Percentiles rank a stretch among this genome's conserved stretches.
These are phyloP conservation scores for Tachypleus tridentatus DNA, from an alignment of 1,140 invertebrate species.

Conservation along the genomic window DNA sequence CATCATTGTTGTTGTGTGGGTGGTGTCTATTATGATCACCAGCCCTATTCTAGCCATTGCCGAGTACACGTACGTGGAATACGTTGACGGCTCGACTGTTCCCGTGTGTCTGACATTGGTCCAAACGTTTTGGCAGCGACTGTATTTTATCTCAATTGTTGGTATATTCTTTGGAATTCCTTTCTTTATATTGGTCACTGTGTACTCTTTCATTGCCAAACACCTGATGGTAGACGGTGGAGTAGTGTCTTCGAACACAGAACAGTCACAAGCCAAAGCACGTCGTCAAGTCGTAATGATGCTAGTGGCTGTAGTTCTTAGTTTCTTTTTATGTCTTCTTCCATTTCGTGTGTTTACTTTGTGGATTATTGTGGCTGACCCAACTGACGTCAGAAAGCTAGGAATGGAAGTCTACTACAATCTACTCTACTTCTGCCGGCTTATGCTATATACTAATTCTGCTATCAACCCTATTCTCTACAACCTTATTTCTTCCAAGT, in stretches of 20 bases:
- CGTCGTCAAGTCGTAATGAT: conserved; percentile 57
- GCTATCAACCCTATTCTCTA: conserved; percentile 83
- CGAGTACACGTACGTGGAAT: conserved; percentile 51
- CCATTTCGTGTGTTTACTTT: conserved; percentile 73
- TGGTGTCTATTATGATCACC: conserved; percentile 65
- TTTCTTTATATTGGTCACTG: conserved; percentile 56
- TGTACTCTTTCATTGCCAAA: conserved; percentile 69
- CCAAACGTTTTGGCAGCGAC: conserved; percentile 52
- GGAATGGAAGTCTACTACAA: conserved; percentile 70
- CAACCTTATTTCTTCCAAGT: conserved; percentile 75
- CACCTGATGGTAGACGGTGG: conserved; percentile 47
- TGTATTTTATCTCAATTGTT: conserved; percentile 58
- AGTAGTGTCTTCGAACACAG: conserved; percentile 4
- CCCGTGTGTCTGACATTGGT: conserved; percentile 60
- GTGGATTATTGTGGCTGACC: conserved; percentile 58
- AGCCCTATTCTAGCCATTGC: conserved; percentile 35
- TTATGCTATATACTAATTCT: conserved; percentile 79
- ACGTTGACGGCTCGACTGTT: conserved; percentile 52
- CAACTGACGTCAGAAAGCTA: conserved; percentile 47
- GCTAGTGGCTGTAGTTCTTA: conserved; percentile 76
- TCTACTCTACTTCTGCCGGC: conserved; percentile 67
- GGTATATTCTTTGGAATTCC: conserved; percentile 74
- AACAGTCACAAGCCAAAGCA: conserved; percentile 24
- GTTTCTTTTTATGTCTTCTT: conserved; percentile 78
- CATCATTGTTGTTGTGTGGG: conserved; percentile 72